Base-by-base conservation (phyloP, 2,888 invertebrate genomes). In the Andrena marginata region DNA sequence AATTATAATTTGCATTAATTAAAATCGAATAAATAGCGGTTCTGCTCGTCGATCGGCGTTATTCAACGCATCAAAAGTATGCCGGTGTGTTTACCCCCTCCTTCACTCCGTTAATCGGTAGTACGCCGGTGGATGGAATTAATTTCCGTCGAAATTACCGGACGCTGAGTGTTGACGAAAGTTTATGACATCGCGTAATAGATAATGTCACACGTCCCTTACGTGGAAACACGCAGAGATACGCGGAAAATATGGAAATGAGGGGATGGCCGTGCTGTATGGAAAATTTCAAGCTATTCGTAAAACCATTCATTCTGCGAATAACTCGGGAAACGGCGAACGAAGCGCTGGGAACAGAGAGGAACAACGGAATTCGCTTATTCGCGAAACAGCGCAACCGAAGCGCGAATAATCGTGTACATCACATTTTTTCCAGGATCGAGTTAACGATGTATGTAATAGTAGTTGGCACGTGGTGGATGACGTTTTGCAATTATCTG, bases 1-100 rank as follows among this genome's bases (percentile, higher is more conserved):
- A 89, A 91, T 90, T 90, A 89, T 90, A 88, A 90, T 91, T 91
- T 88, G 89, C 91, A 91, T 91, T 89, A 90, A 90, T 92, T 90
- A 90, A 91, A 90, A 90, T 86, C 83, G 76, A 85, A 88, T 90
- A 89, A 91, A 89, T 88, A 89, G 84, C 80, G 65, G 54, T 64
- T 59, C 73, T 33, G 67, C 16, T 49, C 60, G 69, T 74, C 82
- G 72, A 86, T 87, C 84, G 82, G 42, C 74, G 70, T 84, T 89
- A 82, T 80, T 81, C 83, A 56, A 63, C 35, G 64, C 49, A 77
- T 48, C 68, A 70, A 84, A 82, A 86, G 76, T 82, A 78, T 82
- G 48, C 56, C 68, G 16, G 35, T 51, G 16, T 67, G 49, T 84
- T 84, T 78, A 78, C 49, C 49, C 20, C 62, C 48, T 69, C 13